Evolutionary conservation across 2,113 vertebrate genomes (phyloP).

Genomic region (Mobula hypostoma): DNA sequence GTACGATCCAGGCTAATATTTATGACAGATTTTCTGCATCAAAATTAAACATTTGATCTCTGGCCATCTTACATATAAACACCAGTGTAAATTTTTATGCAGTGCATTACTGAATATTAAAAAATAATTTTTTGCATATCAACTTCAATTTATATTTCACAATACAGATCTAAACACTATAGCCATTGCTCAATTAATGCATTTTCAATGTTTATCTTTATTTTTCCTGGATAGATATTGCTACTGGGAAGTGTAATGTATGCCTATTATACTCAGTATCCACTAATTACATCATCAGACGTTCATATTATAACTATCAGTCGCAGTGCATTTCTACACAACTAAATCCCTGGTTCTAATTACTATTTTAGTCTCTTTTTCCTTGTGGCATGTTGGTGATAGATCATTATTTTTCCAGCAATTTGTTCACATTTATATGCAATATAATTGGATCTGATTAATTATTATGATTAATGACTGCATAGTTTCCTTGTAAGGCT

Average conservation of each 20-base stretch:
- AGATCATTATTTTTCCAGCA: constrained; percentile 99
- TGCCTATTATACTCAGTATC: constrained; percentile 66
- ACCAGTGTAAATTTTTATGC: neutral
- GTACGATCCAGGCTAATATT: constrained; percentile 49
- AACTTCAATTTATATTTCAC: constrained; percentile 42
- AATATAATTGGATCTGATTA: constrained; percentile 99
- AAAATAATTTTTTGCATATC: constrained; percentile 47
- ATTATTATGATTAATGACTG: constrained; percentile 99
- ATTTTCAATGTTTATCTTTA: constrained; percentile 41
- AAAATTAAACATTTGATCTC: constrained; percentile 35
- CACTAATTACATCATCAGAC: constrained; percentile 91
- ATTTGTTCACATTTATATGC: constrained; percentile 99
- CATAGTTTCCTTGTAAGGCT: constrained; percentile 77
- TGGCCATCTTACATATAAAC: neutral
- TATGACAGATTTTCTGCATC: constrained; percentile 42
- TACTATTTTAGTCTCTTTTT: constrained; percentile 93
- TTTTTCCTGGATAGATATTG: constrained; percentile 49
- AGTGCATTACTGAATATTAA: constrained; percentile 36
- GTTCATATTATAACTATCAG: constrained; percentile 74
- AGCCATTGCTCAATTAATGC: constrained; percentile 41
- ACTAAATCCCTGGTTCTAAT: constrained; percentile 90
- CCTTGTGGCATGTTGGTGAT: constrained; percentile 91
- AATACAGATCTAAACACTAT: constrained; percentile 39
- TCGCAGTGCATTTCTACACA: constrained; percentile 67
- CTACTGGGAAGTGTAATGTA: constrained; percentile 69